Evolutionary conservation across 2,113 vertebrate genomes (phyloP), one percentile per base, ranked within the genome.

Genomic region (Silurus meridionalis): DNA sequence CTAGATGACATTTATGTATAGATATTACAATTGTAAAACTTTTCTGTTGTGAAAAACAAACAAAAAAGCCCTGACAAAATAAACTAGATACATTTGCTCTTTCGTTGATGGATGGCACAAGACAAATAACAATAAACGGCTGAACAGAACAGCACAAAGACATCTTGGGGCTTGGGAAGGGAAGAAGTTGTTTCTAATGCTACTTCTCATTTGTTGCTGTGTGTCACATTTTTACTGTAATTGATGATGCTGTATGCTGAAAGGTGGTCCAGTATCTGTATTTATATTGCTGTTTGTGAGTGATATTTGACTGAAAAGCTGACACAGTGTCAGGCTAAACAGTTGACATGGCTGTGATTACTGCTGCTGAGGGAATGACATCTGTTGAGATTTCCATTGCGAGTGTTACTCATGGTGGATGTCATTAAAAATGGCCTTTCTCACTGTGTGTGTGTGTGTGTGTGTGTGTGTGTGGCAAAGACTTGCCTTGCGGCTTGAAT

Each of bases 341-440:
- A 72, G 77, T 85, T 87, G 28, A 61, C 66, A 86, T 64, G 82
- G 72, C 82, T 83, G 57, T 89, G 82, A 86, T 90, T 85, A 86
- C 88, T 84, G 57, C 86, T 83, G 84, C 87, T 58, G 64, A 81
- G 82, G 57, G 88, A 89, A 72, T 86, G 89, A 89, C 87, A 90
- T 90, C 89, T 90, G 89, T 84, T 87, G 86, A 80, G 86, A 82
- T 89, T 89, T 86, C 64, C 81, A 82, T 84, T 82, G 75, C 46
- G 77, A 83, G 81, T 82, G 84, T 86, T 86, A 85, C 88, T 86
- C 88, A 88, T 83, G 28, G 80, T 84, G 48, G 82, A 83, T 84
- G 84, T 83, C 82, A 88, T 90, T 89, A 90, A 86, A 72, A 89
- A 69, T 37, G 74, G 69, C 87, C 81, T 72, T 66, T 83, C 52